Base-by-base conservation (phyloP, 1,140 invertebrate genomes). In the Caenorhabditis elegans region DNA sequence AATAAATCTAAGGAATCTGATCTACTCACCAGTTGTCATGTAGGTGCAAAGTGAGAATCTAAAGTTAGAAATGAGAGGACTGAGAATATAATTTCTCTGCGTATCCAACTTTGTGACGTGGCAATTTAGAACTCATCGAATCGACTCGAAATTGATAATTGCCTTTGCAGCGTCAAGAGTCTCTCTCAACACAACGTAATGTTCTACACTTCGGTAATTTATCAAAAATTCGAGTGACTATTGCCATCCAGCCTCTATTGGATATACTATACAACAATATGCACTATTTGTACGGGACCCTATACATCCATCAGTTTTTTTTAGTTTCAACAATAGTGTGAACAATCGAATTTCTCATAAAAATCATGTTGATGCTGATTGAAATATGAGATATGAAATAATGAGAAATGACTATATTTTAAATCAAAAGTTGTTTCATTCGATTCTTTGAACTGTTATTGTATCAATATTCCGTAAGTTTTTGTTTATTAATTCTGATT, bases 61-160 rank as follows among this genome's bases (percentile, higher is more conserved):
- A 60, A 70, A 70, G 60, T 39, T 8, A 70, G 34, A 70, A 70
- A 53, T 26, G 49, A 48, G n/a, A 17, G 46, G 15, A 53, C 11
- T 22, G n/a, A n/a, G n/a, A 24, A 22, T 24, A 70, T 11, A 70
- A 70, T 31, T 70, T 43, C 60, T 70, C 60, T 70, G 60, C 60
- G 60, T 70, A 31, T 70, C 60, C 60, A 34, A 15, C 53, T 60
- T 43, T 70, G 60, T 70, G 60, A 70, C 60, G 60, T 70, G 60
- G 60, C 60, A 70, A 70, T 70, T 70, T 34, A 70, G 60, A 70
- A 70, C 34, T 70, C 60, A 70, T 70, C 60, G 60, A 70, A 70
- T 70, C 60, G 60, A 70, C 60, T 70, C 60, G 34, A 70, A 70
- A 70, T 70, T 70, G 60, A 70, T 70, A 70, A 70, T 70, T 70